Base-by-base conservation (phyloP, 2,113 vertebrate genomes). In the Calyptomena viridis region DNA sequence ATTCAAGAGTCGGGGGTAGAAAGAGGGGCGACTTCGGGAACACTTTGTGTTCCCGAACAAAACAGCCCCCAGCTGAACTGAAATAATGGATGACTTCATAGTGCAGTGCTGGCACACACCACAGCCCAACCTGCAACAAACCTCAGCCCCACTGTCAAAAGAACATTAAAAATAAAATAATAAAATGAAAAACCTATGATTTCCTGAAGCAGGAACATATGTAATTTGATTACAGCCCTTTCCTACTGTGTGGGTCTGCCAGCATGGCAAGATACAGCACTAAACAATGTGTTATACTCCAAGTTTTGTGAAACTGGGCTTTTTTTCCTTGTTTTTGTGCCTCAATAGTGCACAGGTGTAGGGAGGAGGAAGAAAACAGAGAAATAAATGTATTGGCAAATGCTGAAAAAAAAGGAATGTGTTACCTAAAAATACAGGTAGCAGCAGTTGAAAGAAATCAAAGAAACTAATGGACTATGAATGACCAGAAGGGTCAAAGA, bases 401-500 rank as follows among this genome's bases (percentile, higher is more conserved):
- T 2, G 21, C 63, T 76, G n/a, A n/a, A 33, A 73, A 82, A 90
- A 68, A 75, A 75, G 33, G 39, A 71, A 44, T 7, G 37, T 4
- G 63, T 33, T 93, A 14, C 67, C 75, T 80, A 73, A 87, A 85
- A 95, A 66, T 58, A 66, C 55, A 80, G 58, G 79, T 69, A 94
- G n/a, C n/a, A 91, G 46, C 40, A 12, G 44, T 14, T n/a, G 25
- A n/a, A 71, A 69, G 49, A 55, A 90, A 88, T 85, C 37, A 76
- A 85, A 89, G 89, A 40, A 93, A 64, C 72, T 92, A 90, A 93
- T 69, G 82, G 94, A 39, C 59, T 93, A 1, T 50, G 88, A 76
- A 49, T 71, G 90, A 58, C 63, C 94, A 83, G 85, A 58, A 66
- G 72, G 92, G 88, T 93, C 79, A 86, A 42, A 90, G 88, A 42